phyloP scores from a whole-genome alignment of 2,113 vertebrate genomes.

The Paedocypris sp. region DNA sequence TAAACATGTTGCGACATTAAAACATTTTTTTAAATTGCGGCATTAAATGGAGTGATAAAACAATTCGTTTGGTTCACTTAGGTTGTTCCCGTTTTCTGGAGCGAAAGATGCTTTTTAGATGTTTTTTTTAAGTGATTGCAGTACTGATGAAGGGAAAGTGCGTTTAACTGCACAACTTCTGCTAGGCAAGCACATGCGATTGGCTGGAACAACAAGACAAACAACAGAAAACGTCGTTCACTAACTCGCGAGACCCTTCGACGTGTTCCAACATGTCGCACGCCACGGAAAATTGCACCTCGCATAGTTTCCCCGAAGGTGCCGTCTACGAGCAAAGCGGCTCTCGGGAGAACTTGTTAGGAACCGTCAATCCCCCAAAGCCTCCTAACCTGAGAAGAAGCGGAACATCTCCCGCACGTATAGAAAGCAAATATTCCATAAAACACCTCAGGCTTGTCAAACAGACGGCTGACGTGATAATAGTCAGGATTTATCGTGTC shows the following conservation, averaged over 20 bases:
- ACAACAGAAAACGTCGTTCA: no score
- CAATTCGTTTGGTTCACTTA: no score
- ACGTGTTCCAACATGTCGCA: constrained; percentile 10
- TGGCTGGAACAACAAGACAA: no score
- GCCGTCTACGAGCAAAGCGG: neutral
- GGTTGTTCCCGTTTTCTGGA: no score
- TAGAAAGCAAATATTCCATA: neutral
- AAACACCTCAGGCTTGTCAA: neutral
- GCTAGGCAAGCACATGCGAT: no score
- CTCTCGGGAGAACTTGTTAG: constrained; percentile 46
- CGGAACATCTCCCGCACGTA: neutral
- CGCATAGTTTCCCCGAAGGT: constrained; percentile 8
- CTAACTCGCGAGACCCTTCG: neutral
- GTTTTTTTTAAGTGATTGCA: no score
- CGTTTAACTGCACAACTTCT: no score
- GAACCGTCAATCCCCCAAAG: neutral
- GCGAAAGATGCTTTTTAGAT: no score
- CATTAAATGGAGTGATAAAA: no score
- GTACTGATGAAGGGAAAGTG: no score
- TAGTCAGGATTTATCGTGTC: neutral
- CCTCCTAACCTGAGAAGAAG: neutral
- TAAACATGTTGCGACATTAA: no score
- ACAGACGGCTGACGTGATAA: neutral
- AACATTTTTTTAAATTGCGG: no score
- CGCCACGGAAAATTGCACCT: neutral